A percentile compares a stretch with the other conserved stretches of the same genome.
These are phyloP conservation scores for Rhopalosiphum maidis DNA, from an alignment of 1,140 invertebrate species.

Conservation along the genomic window DNA sequence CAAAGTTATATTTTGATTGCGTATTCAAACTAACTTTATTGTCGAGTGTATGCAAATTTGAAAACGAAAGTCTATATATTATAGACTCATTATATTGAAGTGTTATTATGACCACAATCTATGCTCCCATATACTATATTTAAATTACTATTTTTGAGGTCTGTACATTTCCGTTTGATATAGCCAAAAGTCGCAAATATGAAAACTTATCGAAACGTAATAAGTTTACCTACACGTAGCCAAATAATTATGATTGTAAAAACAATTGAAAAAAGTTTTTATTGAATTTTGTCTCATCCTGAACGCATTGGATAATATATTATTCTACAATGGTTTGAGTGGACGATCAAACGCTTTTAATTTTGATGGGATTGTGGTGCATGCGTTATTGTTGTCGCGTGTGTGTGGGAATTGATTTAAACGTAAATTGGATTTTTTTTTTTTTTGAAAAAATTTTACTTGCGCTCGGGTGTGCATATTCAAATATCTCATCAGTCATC, in stretches of 20 bases:
- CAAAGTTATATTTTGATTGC: slow-evolving; percentile 15
- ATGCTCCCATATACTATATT: background rate
- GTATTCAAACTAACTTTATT: slow-evolving; percentile 3
- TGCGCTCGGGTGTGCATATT: background rate
- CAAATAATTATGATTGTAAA: background rate
- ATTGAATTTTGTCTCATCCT: background rate
- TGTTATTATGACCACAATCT: background rate
- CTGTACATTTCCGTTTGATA: background rate
- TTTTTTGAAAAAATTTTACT: background rate
- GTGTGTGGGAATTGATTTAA: slow-evolving; percentile 3
- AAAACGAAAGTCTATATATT: slow-evolving; percentile 1
- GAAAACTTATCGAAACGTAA: background rate
- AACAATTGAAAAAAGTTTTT: background rate
- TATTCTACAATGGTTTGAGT: background rate
- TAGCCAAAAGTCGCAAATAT: background rate
- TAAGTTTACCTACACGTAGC: background rate
- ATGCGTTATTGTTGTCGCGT: background rate
- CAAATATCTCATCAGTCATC: background rate
- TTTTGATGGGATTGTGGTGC: background rate
- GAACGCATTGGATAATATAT: background rate
- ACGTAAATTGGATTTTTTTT: slow-evolving; percentile 1
- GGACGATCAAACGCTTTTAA: slow-evolving; percentile 15
- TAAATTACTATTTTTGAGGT: background rate
- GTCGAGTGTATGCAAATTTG: slow-evolving; percentile 2
- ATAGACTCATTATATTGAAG: background rate